Conservation (phyloP, 2,888 invertebrate genomes). For the Eristalinus sepulchralis region DNA sequence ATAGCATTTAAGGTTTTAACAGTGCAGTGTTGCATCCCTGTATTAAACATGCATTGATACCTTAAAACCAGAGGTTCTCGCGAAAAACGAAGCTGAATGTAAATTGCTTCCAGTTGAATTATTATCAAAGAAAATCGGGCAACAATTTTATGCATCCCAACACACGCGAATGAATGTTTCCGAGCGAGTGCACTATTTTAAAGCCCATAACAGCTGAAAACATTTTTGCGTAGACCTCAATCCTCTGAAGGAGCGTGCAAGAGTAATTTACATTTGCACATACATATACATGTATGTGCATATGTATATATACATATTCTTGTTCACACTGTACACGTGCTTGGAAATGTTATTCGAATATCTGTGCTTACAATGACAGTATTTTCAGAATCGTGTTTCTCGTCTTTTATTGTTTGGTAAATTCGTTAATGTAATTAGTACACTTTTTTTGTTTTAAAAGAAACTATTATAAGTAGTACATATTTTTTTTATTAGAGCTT, state of each 20-base stretch:
- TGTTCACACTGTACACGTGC: constrained; percentile 52
- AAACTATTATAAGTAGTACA: not conserved
- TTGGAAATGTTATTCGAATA: constrained; percentile 60
- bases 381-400: constrained; percentile 36
- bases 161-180: constrained; percentile 66
- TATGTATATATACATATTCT: constrained; percentile 25
- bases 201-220: constrained; percentile 59
- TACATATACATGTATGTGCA: not conserved
- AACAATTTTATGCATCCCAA: constrained; percentile 66
- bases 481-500: not conserved
- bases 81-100: constrained; percentile 47
- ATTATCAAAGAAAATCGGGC: constrained; percentile 68
- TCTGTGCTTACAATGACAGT: constrained; percentile 40
- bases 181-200: constrained; percentile 65
- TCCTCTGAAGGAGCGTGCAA: constrained; percentile 51
- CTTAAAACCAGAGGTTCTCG: constrained; percentile 26
- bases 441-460: not conserved
- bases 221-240: constrained; percentile 55
- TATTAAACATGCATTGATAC: constrained; percentile 41
- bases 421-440: not conserved
- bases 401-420: constrained; percentile 43
- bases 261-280: constrained; percentile 43
- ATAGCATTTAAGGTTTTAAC: constrained; percentile 20
- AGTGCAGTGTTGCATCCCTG: constrained; percentile 14
- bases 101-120: constrained; percentile 69